A percentile compares a stretch with the other conserved stretches of the same genome.
Conservation (phyloP, 1,140 invertebrate species). For the Heliconius hewitsoni region DNA sequence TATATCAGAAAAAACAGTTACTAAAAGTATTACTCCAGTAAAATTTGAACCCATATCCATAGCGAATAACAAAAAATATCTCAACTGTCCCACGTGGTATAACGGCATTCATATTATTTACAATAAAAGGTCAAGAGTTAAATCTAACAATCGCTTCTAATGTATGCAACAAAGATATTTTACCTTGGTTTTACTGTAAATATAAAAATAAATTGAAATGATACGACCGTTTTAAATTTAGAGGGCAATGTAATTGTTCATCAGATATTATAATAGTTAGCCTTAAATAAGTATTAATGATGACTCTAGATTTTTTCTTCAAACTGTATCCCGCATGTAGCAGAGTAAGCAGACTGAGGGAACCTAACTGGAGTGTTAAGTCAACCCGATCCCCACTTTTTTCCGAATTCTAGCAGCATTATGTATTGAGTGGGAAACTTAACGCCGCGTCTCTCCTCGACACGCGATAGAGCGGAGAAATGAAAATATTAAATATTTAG, state of each 20-base stretch:
- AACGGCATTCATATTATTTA: slow-evolving; percentile 13
- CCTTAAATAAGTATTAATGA: background rate
- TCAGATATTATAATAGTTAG: background rate
- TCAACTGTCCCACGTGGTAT: background rate
- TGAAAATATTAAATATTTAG: too few species aligned
- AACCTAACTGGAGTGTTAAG: too few species aligned
- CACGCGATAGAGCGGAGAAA: too few species aligned
- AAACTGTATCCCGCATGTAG: too few species aligned
- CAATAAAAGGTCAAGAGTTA: slow-evolving; percentile 22
- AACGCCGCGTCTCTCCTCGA: too few species aligned
- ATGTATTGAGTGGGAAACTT: too few species aligned
- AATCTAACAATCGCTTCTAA: slow-evolving; percentile 22
- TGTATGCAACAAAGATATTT: slow-evolving; percentile 15
- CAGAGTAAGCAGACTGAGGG: too few species aligned
- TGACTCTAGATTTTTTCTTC: background rate
- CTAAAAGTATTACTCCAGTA: background rate
- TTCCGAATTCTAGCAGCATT: too few species aligned
- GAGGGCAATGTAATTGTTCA: slow-evolving; percentile 12
- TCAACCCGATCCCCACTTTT: too few species aligned
- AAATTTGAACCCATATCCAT: background rate
- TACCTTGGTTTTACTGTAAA: slow-evolving; percentile 19
- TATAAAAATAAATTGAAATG: slow-evolving; percentile 22
- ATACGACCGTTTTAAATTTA: background rate
- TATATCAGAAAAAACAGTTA: too few species aligned
- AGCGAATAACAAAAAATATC: background rate